These are phyloP conservation scores for Periphyllus acericola DNA, from an alignment of 2,888 invertebrate species.

Conservation along the genomic window DNA sequence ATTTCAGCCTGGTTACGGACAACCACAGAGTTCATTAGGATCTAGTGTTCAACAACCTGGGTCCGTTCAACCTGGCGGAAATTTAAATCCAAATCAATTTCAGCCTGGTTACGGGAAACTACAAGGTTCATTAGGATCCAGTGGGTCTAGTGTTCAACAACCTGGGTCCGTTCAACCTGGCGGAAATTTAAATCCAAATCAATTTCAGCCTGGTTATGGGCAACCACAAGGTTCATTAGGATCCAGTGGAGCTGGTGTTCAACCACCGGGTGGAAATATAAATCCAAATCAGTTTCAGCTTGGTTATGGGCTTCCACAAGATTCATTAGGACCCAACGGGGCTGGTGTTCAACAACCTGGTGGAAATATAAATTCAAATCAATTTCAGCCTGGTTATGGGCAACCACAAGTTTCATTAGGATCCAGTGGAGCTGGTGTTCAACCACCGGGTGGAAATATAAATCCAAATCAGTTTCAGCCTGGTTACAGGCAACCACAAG, in stretches of 20 bases:
- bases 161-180: not conserved
- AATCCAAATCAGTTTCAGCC: not conserved
- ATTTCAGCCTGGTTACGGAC: constrained; percentile 10
- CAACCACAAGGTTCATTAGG: constrained; percentile 14
- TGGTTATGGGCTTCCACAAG: constrained; percentile 23
- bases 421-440: not conserved
- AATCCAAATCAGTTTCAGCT: not conserved
- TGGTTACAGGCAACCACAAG: constrained; percentile 28
- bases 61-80: not conserved
- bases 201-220: constrained; percentile 9
- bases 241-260: not conserved
- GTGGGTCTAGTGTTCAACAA: constrained; percentile 13
- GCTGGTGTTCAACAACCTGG: not conserved
- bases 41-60: not conserved
- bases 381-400: constrained; percentile 9
- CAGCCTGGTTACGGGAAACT: constrained; percentile 36
- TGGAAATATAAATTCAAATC: constrained; percentile 1
- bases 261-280: not conserved
- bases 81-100: not conserved
- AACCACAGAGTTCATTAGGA: constrained; percentile 9
- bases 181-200: not conserved
- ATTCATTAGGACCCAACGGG: not conserved
- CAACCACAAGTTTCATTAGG: constrained; percentile 20
- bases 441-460: not conserved
- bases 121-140: constrained; percentile 24